Conservation (phyloP, 2,113 vertebrate genomes). For the Ammodytes marinus region DNA sequence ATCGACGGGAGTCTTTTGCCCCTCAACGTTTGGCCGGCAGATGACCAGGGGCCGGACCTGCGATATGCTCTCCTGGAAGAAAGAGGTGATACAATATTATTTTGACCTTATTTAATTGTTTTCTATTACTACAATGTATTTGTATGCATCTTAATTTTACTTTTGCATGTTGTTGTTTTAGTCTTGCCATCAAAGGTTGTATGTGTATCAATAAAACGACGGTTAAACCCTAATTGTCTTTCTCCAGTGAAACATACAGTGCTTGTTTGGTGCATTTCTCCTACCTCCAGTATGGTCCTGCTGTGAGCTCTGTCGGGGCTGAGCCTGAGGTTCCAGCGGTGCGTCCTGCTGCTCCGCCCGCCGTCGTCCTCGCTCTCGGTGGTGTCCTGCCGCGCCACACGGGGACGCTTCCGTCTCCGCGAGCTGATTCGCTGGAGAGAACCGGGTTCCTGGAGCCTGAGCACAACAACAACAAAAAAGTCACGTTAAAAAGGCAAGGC, state of each 20-base stretch:
- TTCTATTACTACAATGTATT: too few species aligned
- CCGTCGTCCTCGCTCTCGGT: constrained; percentile 87
- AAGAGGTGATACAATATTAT: not conserved
- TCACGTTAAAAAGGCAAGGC: not conserved
- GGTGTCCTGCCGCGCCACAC: constrained; percentile 84
- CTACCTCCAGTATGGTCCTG: constrained; percentile 85
- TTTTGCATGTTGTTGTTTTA: too few species aligned
- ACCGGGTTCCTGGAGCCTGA: constrained; percentile 81
- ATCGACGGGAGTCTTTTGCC: constrained; percentile 19
- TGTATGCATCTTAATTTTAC: too few species aligned
- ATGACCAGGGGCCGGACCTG: constrained; percentile 86
- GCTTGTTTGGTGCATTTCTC: not conserved
- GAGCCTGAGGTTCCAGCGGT: constrained; percentile 85
- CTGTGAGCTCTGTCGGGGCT: constrained; percentile 81
- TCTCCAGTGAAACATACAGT: too few species aligned
- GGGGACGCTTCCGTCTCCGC: constrained; percentile 82
- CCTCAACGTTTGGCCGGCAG: constrained; percentile 64
- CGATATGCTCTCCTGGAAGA: constrained; percentile 84
- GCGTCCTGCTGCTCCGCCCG: constrained; percentile 76
- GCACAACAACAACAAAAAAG: constrained; percentile 5
- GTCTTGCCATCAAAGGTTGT: too few species aligned
- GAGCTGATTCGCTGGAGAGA: constrained; percentile 87
- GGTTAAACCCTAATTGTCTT: too few species aligned
- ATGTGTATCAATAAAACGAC: too few species aligned
- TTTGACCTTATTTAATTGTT: too few species aligned